These are phyloP conservation scores for Cottus gobio DNA, from an alignment of 2,113 vertebrate species.

Conservation along the genomic window DNA sequence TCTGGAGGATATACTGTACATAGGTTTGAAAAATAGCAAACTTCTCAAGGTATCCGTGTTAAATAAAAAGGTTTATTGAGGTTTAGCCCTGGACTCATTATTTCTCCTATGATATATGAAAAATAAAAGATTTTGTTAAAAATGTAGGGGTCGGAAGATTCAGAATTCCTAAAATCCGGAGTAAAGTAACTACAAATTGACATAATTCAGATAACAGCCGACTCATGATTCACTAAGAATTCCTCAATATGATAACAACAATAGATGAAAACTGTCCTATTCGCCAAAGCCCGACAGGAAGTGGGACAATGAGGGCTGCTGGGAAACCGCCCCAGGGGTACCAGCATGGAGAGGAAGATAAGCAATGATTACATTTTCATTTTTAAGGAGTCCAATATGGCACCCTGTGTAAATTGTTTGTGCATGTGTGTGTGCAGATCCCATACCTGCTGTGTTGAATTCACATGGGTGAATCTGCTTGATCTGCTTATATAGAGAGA, in stretches of 20 bases:
- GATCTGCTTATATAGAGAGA: conserved; percentile 73
- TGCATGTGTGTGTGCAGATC: conserved; percentile 5
- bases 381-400: background rate
- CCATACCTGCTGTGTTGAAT: conserved; percentile 39
- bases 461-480: conserved; percentile 32
- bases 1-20: background rate
- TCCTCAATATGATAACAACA: background rate
- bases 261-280: background rate
- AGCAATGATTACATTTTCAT: background rate
- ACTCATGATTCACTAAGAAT: background rate
- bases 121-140: background rate
- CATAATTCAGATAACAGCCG: background rate
- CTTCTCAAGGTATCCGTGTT: background rate
- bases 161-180: background rate
- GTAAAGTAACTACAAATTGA: background rate
- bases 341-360: conserved; percentile 8
- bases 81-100: too few relatives aligned
- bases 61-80: background rate
- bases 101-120: background rate
- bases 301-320: background rate
- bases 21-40: too few relatives aligned
- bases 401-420: background rate
- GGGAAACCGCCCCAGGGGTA: background rate
- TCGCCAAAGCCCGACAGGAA: background rate
- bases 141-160: background rate